A percentile compares a stretch with the other conserved stretches of the same genome.
phyloP scores from a whole-genome alignment of 1,140 invertebrate species.

The Zaprionus inermis region DNA sequence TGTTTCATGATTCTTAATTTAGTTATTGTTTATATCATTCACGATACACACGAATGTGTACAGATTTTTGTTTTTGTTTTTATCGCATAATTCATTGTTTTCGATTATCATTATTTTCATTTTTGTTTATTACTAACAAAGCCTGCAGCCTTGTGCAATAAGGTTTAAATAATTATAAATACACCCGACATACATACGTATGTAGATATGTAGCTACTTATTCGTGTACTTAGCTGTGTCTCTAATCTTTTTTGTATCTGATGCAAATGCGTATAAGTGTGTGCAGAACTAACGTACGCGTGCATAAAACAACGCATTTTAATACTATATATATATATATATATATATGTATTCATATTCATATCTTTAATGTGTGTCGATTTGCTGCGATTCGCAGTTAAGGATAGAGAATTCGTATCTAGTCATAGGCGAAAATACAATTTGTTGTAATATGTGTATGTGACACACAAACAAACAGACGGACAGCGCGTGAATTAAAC shows the following conservation, averaged over 20 bases:
- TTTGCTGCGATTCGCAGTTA: background rate
- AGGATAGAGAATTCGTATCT: constrained; percentile 53
- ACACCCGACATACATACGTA: constrained; percentile 4
- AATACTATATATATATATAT: too few species aligned
- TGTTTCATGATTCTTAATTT: constrained; percentile 55
- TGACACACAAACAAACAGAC: constrained; percentile 7
- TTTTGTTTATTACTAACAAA: constrained; percentile 13
- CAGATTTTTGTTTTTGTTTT: constrained; percentile 50
- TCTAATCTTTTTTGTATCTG: constrained; percentile 6
- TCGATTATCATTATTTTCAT: constrained; percentile 13
- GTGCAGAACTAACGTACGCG: background rate
- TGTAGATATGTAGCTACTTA: constrained; percentile 5
- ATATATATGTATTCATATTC: background rate
- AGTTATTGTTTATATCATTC: constrained; percentile 48
- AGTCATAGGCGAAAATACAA: constrained; percentile 57
- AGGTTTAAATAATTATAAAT: constrained; percentile 4
- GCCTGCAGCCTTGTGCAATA: constrained; percentile 45
- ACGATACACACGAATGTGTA: constrained; percentile 9
- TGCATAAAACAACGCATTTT: too few species aligned
- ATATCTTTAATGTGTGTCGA: background rate
- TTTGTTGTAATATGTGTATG: constrained; percentile 14
- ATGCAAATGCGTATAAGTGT: background rate
- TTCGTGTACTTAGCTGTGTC: constrained; percentile 5
- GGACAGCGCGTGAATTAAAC: constrained; percentile 50
- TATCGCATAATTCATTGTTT: constrained; percentile 38